Base-by-base conservation (phyloP, 1,140 invertebrate species). In the Penaeus japonicus region DNA sequence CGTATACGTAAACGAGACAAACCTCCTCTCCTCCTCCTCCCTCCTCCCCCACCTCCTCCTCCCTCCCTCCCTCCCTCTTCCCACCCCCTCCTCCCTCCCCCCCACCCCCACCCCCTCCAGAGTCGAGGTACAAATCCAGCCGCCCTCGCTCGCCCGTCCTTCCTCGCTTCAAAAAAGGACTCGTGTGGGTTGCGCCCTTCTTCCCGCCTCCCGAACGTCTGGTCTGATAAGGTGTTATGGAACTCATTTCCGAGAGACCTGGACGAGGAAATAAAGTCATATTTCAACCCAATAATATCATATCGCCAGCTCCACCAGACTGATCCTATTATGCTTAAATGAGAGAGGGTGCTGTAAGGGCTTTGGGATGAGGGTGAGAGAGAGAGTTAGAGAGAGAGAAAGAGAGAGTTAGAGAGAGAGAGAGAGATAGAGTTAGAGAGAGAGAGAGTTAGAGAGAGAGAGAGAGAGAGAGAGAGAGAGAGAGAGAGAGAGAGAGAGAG, bases 231-330 rank as follows among this genome's bases (percentile, higher is more conserved):
- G 86, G 86, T 88, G 86, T 88, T 88, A 88, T 88, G 86, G 86
- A 88, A 88, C 80, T 88, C 86, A 88, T 88, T 88, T 88, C 86
- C 86, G 86, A 88, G 86, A 88, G 86, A 88, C 86, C 86, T 84
- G 86, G 59, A 82, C 86, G 80, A 88, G 86, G 86, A 88, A 88
- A 88, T 88, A 88, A 88, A 88, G 86, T 88, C 86, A 88, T 88
- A 88, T 88, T 88, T 88, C 86, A 88, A 88, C 65, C 86, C 86
- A 88, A 88, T 88, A 88, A 88, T 82, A 88, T 88, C 86, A 88
- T 88, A 88, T 88, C 86, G 83, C 86, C 86, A 88, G 80, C 86
- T 88, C 86, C 86, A 57, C 86, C 86, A 88, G 86, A 88, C 86
- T 88, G 86, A 88, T 88, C 86, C 86, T 78, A 88, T 88, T 88